These are phyloP conservation scores for Nyctibius grandis DNA, from an alignment of 2,797 vertebrate genomes.

Conservation along the genomic window DNA sequence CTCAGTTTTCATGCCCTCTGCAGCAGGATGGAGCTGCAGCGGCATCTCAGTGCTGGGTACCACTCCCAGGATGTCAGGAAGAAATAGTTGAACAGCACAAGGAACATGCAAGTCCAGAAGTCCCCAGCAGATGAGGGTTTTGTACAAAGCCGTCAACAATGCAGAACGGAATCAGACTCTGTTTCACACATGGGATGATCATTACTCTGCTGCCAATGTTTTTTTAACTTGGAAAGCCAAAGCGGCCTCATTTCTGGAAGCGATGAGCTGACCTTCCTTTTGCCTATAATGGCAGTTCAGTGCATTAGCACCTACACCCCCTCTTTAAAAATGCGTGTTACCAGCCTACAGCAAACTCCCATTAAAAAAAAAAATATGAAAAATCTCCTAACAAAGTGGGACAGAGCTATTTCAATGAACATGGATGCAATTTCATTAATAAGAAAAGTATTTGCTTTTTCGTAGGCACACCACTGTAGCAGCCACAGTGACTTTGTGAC, in stretches of 20 bases:
- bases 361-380: neutral
- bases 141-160: neutral
- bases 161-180: neutral
- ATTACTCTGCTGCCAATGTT: neutral
- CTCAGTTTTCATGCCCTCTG: neutral
- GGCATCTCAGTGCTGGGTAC: neutral
- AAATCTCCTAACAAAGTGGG: neutral
- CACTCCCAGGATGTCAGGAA: accelerated
- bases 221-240: neutral
- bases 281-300: neutral
- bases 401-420: neutral
- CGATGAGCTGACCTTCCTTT: neutral
- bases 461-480: neutral
- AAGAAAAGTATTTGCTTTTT: neutral
- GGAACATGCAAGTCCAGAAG: neutral
- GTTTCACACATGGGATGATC: neutral
- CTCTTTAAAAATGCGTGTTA: neutral
- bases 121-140: neutral
- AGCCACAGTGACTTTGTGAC: neutral
- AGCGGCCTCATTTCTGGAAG: neutral
- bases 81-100: neutral
- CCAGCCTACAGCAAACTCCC: neutral
- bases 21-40: neutral
- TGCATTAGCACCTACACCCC: neutral
- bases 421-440: neutral